phyloP scores from a whole-genome alignment of 92 coral and sea anemone genomes.

The Pocillopora grandis region DNA sequence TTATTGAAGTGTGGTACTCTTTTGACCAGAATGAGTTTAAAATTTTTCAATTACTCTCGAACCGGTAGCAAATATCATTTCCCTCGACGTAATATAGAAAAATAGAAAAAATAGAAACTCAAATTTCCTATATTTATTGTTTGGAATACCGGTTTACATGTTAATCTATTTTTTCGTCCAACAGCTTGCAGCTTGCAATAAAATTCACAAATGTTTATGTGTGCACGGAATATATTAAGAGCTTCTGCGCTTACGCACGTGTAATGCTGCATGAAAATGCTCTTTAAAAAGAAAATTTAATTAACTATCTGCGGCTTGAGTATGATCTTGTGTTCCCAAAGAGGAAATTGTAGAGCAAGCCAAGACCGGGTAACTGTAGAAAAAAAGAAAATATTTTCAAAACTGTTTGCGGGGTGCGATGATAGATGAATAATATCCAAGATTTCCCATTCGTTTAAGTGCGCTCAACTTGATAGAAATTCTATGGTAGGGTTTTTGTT shows the following conservation, averaged over 20 bases:
- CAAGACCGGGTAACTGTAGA: not conserved
- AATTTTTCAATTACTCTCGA: conserved; percentile 19
- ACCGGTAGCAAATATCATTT: conserved; percentile 1
- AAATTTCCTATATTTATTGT: not conserved
- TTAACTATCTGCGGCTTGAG: not conserved
- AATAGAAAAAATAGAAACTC: too few species aligned
- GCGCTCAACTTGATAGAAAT: not conserved
- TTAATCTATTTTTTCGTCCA: not conserved
- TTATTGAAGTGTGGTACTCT: not conserved
- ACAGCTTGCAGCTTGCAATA: not conserved
- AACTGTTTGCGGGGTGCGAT: not conserved
- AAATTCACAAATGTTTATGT: not conserved
- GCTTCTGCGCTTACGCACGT: not conserved
- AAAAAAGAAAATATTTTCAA: not conserved
- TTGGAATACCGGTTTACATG: not conserved
- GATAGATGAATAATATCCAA: too few species aligned
- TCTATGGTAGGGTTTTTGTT: not conserved
- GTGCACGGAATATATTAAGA: not conserved
- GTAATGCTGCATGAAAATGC: not conserved
- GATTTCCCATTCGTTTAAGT: too few species aligned
- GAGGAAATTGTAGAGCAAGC: not conserved
- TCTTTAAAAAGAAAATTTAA: not conserved
- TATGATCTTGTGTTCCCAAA: not conserved
- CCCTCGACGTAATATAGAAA: conserved; percentile 3
- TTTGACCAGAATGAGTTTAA: not conserved